A percentile compares a stretch with the other conserved stretches of the same genome.
phyloP scores from a whole-genome alignment of 1,140 invertebrate genomes.

The Oryzaephilus surinamensis region DNA sequence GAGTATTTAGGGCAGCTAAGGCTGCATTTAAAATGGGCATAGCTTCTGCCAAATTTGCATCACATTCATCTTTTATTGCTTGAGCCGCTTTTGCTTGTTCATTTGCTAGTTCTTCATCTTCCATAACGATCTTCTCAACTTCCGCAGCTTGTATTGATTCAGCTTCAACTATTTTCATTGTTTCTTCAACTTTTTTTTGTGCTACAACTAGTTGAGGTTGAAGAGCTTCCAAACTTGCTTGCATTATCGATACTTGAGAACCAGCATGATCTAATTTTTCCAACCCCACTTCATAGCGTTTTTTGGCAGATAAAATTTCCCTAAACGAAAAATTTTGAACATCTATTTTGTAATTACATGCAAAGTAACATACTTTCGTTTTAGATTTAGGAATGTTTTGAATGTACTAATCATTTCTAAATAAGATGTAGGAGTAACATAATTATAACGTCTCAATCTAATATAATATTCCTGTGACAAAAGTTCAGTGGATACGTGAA shows the following conservation, averaged over 20 bases:
- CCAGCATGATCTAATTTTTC: constrained; percentile 77
- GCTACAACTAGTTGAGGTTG: constrained; percentile 83
- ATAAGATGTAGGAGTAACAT: constrained; percentile 92
- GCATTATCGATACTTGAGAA: constrained; percentile 73
- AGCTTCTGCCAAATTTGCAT: constrained; percentile 84
- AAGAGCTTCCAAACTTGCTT: constrained; percentile 70
- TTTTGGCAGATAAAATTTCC: constrained; percentile 51
- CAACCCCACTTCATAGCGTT: constrained; percentile 77
- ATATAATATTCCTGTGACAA: constrained; percentile 64
- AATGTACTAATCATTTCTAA: constrained; percentile 87
- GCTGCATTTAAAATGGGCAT: constrained; percentile 89
- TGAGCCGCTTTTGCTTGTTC: constrained; percentile 60
- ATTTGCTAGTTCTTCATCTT: constrained; percentile 47
- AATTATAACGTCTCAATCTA: constrained; percentile 66
- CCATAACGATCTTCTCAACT: constrained; percentile 53
- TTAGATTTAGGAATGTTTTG: constrained; percentile 67
- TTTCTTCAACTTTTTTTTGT: constrained; percentile 71
- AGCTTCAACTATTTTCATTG: constrained; percentile 65
- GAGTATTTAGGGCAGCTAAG: constrained; percentile 76
- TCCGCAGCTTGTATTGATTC: constrained; percentile 78
- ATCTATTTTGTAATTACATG: constrained; percentile 1
- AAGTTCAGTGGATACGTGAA: constrained; percentile 74
- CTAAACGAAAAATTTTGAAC: constrained; percentile 32
- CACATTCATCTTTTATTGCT: constrained; percentile 92
- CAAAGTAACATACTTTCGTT: constrained; percentile 51